Conservation (phyloP, 2,113 vertebrate genomes). For the Phrynosoma blainvillii region DNA sequence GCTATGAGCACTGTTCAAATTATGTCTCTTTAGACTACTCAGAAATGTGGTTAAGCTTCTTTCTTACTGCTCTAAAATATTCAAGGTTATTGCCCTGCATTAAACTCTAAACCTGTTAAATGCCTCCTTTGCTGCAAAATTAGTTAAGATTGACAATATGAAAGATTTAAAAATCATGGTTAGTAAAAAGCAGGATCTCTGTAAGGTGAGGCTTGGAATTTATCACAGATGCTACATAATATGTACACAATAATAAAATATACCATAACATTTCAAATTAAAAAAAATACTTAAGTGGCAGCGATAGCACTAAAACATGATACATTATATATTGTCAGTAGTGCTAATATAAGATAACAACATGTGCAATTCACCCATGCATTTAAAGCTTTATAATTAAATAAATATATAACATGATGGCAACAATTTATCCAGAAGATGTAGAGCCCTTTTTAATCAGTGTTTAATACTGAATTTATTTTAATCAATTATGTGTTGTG, state of each 20-base stretch:
- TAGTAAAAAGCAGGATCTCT: slow-evolving; percentile 7
- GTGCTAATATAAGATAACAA: not conserved
- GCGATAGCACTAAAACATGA: not conserved
- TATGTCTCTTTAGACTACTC: slow-evolving; percentile 67
- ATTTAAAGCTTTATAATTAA: not conserved
- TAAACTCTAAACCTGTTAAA: slow-evolving; percentile 64
- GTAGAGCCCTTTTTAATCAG: slow-evolving; percentile 3
- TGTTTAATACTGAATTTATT: not conserved
- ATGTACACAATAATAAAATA: not conserved
- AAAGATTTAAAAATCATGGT: slow-evolving; percentile 45
- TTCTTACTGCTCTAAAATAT: slow-evolving; percentile 60
- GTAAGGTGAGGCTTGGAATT: slow-evolving; percentile 8
- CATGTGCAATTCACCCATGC: slow-evolving; percentile 15
- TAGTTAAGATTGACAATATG: slow-evolving; percentile 42
- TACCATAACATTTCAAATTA: not conserved
- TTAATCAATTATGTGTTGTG: not conserved
- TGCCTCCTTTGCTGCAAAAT: slow-evolving; percentile 54
- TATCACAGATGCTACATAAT: slow-evolving; percentile 11
- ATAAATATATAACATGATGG: slow-evolving; percentile 6
- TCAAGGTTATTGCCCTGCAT: slow-evolving; percentile 68
- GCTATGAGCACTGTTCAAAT: slow-evolving; percentile 62
- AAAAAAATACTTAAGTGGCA: not conserved
- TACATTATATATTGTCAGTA: not conserved
- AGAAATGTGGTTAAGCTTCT: slow-evolving; percentile 68
- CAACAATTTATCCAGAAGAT: slow-evolving; percentile 16